Conservation (phyloP, 2,888 invertebrate species). For the Mythimna lalbum region DNA sequence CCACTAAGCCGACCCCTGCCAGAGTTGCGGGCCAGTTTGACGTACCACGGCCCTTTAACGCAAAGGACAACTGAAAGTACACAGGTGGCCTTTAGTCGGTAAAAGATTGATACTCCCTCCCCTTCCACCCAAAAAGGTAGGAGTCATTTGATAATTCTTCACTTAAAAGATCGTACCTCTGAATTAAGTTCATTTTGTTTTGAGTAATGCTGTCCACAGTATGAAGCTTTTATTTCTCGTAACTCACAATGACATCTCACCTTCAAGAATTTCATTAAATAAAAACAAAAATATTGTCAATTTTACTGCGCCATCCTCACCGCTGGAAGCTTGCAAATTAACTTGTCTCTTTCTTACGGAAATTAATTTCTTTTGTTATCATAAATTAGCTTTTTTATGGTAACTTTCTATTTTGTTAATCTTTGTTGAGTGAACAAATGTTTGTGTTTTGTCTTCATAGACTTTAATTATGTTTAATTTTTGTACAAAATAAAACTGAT, state of each 20-base stretch:
- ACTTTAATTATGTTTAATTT: slow-evolving; percentile 11
- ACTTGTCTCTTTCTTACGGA: slow-evolving; percentile 46
- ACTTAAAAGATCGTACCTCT: neutral
- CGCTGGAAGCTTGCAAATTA: slow-evolving; percentile 45
- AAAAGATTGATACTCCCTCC: too few species aligned
- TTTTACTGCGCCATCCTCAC: slow-evolving; percentile 22
- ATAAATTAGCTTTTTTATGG: slow-evolving; percentile 47
- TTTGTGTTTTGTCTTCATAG: slow-evolving; percentile 8
- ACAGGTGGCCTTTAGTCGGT: too few species aligned
- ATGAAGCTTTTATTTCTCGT: slow-evolving; percentile 3
- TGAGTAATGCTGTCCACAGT: neutral
- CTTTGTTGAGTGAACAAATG: slow-evolving; percentile 17
- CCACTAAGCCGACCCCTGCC: too few species aligned
- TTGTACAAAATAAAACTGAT: slow-evolving; percentile 2
- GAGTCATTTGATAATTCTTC: too few species aligned
- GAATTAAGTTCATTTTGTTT: neutral
- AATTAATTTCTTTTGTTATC: slow-evolving; percentile 56
- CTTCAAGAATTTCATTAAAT: slow-evolving; percentile 13
- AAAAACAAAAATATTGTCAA: slow-evolving; percentile 37
- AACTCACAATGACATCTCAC: slow-evolving; percentile 13
- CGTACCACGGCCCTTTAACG: too few species aligned
- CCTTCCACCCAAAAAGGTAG: too few species aligned
- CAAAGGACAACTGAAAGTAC: too few species aligned
- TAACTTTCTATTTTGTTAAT: slow-evolving; percentile 16
- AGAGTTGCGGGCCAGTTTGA: too few species aligned